Percentiles rank a stretch among this genome's conserved stretches.
Conservation (phyloP, 2,797 vertebrate genomes). For the Coranthus polyacanthus region DNA sequence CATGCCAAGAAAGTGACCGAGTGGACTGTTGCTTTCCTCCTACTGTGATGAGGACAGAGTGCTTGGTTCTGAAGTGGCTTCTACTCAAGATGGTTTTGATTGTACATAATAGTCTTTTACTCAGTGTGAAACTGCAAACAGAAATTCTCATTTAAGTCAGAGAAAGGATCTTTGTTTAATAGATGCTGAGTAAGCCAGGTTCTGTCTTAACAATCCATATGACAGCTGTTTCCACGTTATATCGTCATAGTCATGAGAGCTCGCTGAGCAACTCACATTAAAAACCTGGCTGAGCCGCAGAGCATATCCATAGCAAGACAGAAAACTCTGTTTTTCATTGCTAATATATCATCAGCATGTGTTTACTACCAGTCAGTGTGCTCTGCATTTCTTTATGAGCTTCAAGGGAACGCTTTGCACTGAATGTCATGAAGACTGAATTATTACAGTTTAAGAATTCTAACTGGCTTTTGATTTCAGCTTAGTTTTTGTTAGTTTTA, state of each 20-base stretch:
- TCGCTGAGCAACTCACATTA: conserved; percentile 29
- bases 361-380: conserved; percentile 24
- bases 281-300: conserved; percentile 23
- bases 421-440: not conserved
- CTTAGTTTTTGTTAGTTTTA: too few species aligned
- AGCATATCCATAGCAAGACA: conserved; percentile 20
- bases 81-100: conserved; percentile 15
- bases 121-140: conserved; percentile 19
- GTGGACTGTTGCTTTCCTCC: conserved; percentile 1
- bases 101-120: conserved; percentile 17
- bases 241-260: conserved; percentile 34
- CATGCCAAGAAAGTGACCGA: conserved; percentile 24
- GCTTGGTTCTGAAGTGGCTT: conserved; percentile 2
- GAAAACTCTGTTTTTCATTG: conserved; percentile 41
- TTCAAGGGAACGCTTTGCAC: not conserved
- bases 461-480: too few species aligned
- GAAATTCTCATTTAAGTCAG: conserved; percentile 16
- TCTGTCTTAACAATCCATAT: conserved; percentile 32
- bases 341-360: conserved; percentile 21
- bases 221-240: conserved; percentile 34
- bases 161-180: conserved; percentile 58
- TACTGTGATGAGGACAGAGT: too few species aligned
- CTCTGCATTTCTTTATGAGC: conserved; percentile 25
- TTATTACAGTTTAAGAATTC: too few species aligned
- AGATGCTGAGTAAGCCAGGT: conserved; percentile 35